Evolutionary conservation across 2,797 vertebrate genomes (phyloP).

Genomic region (Myiotriccus ornatus): DNA sequence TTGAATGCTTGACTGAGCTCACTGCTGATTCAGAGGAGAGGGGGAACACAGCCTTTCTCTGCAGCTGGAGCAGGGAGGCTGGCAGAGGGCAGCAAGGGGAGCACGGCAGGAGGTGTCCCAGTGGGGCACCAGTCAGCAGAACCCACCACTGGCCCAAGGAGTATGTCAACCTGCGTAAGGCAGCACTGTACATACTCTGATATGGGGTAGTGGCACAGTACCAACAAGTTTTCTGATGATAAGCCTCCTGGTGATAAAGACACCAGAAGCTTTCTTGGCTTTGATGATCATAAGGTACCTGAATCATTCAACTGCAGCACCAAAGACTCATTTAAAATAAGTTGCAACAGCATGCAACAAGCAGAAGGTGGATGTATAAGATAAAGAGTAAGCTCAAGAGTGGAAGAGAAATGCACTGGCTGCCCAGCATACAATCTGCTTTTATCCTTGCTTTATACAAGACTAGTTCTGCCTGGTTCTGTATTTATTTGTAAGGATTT

Average conservation of each 20-base stretch:
- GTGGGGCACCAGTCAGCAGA: not conserved
- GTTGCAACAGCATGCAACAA: not conserved
- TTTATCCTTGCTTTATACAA: not conserved
- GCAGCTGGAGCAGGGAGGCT: not conserved
- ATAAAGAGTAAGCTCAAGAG: not conserved
- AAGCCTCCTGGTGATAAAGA: not conserved
- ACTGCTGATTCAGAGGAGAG: not conserved
- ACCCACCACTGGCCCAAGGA: fast-evolving
- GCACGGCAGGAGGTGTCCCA: fast-evolving
- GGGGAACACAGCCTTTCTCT: fast-evolving
- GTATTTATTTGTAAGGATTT: not conserved
- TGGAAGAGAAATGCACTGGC: not conserved
- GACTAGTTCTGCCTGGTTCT: not conserved
- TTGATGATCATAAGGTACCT: not conserved
- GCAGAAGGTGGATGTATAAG: not conserved
- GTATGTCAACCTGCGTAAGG: fast-evolving
- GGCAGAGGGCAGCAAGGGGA: fast-evolving
- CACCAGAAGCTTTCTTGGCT: not conserved
- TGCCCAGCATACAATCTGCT: fast-evolving
- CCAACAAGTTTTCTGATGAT: not conserved
- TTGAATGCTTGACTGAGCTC: not conserved
- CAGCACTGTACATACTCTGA: fast-evolving
- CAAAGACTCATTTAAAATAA: not conserved
- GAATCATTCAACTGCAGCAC: not conserved
- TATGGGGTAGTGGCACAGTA: fast-evolving